Base-by-base conservation (phyloP, 2,113 vertebrate genomes). In the Pedetes capensis region DNA sequence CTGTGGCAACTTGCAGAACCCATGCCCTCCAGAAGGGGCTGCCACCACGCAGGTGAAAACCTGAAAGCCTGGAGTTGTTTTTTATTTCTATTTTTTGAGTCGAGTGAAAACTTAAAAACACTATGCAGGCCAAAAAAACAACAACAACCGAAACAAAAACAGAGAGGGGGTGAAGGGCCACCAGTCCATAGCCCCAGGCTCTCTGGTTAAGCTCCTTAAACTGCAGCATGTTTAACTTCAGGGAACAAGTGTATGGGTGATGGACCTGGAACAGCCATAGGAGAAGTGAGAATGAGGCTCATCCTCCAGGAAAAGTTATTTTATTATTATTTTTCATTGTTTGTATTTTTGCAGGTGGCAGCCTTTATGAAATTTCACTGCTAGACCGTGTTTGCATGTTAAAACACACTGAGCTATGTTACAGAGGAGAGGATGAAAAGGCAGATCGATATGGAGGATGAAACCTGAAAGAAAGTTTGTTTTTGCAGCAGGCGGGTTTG, bases 141-240 rank as follows among this genome's bases (percentile, higher is more conserved):
- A n/a, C n/a, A n/a, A n/a, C n/a, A n/a, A n/a, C n/a, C n/a, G n/a
- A n/a, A n/a, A n/a, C 66, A 68, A 75, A n/a, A 20, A 22, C 71
- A 93, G 89, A 34, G 29, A 20, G 66, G 25, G 9, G 13, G 2
- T 47, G 39, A 14, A 23, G 47, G 37, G 39, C 22, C 29, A 3
- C 47, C 8, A 0, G 6, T 18, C 42, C 66, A 8, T 0, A 44
- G 39, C 22, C 3, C 16, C 23, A n/a, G 22, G 25, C 34, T 72
- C 47, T 78, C 61, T 69, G 37, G 13, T 17, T 0, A 8, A 37
- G 32, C 47, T 10, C 64, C 55, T 57, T 22, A 25, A 23, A n/a
- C 0, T 14, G 27, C 6, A 39, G 11, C 1, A 1, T 17, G 44
- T 18, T 84, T 42, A 20, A 16, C 27, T 20, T 53, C 74, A 7